phyloP scores from a whole-genome alignment of 2,888 invertebrate genomes.

The Gibbula magus region DNA sequence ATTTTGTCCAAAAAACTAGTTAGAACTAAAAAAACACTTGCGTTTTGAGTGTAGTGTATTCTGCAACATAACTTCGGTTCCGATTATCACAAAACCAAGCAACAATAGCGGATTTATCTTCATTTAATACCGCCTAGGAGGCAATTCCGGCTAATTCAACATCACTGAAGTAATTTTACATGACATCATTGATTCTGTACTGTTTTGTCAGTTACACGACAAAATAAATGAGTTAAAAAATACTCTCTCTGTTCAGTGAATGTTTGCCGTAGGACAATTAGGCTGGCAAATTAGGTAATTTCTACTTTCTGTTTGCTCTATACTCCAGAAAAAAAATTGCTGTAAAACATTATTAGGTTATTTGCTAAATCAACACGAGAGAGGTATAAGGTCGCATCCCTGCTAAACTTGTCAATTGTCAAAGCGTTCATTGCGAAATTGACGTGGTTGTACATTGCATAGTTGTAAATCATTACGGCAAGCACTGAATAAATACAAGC shows the following conservation, averaged over 20 bases:
- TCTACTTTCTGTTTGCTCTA: not conserved
- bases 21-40: too few species aligned
- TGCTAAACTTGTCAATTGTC: too few species aligned
- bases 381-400: not conserved
- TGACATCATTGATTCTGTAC: not conserved
- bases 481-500: too few species aligned
- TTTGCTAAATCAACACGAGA: not conserved
- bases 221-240: slow-evolving; percentile 3
- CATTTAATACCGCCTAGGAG: slow-evolving; percentile 14
- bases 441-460: too few species aligned
- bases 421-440: too few species aligned
- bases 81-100: too few species aligned
- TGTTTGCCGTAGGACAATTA: slow-evolving; percentile 7
- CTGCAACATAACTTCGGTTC: too few species aligned
- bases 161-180: not conserved
- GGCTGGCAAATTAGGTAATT: not conserved
- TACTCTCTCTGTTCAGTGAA: not conserved
- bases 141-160: slow-evolving; percentile 5
- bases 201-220: not conserved
- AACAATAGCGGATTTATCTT: not conserved
- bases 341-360: slow-evolving; percentile 1
- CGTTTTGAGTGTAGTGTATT: too few species aligned
- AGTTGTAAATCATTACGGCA: too few species aligned
- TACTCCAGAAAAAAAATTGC: not conserved
- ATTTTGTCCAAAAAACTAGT: too few species aligned